Percentiles rank a stretch among this genome's conserved stretches.
phyloP scores from a whole-genome alignment of 1,140 invertebrate genomes.

The Zaprionus tsacasi region DNA sequence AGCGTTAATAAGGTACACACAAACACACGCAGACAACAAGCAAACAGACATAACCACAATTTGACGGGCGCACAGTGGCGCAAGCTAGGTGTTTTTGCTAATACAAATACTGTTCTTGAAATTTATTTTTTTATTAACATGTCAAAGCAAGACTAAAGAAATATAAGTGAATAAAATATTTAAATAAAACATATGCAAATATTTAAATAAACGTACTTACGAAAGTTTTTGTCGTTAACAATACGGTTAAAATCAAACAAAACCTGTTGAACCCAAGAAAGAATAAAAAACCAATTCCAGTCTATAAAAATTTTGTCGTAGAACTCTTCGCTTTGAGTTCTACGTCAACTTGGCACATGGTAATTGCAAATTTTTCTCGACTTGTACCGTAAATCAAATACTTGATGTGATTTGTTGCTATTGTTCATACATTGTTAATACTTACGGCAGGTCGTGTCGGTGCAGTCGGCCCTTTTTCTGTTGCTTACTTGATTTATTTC shows the following conservation, averaged over 20 bases:
- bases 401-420: constrained; percentile 15
- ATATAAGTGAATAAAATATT: neutral
- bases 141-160: neutral
- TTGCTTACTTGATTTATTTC: neutral
- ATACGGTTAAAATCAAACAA: neutral
- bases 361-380: neutral
- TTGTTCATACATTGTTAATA: constrained; percentile 6
- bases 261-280: neutral
- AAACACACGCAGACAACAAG: neutral
- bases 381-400: constrained; percentile 13
- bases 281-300: neutral
- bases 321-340: neutral
- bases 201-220: neutral
- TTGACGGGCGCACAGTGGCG: constrained; percentile 1
- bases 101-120: neutral
- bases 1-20: constrained; percentile 31
- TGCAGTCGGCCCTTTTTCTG: constrained; percentile 6
- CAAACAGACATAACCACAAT: constrained; percentile 6
- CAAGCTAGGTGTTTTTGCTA: neutral
- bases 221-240: neutral
- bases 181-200: neutral
- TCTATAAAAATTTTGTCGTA: neutral
- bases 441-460: constrained; percentile 33
- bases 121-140: neutral
- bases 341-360: neutral